Evolutionary conservation across 2,888 invertebrate genomes (phyloP).

Genomic region (Silvanus unidentatus): DNA sequence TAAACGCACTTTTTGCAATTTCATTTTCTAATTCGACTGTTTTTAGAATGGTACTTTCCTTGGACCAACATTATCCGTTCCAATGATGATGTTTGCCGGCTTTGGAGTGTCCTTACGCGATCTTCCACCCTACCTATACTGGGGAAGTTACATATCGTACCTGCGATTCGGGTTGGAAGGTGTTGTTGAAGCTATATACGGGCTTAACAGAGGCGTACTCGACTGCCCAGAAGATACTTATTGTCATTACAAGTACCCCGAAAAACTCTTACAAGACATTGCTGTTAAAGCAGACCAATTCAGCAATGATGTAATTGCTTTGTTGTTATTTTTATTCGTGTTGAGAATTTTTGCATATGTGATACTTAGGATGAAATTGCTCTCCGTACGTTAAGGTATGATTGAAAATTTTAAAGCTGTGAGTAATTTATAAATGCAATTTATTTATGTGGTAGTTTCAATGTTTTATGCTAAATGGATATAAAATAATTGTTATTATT

Average conservation of each 20-base stretch:
- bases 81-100: constrained; percentile 95
- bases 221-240: constrained; percentile 70
- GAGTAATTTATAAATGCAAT: not conserved
- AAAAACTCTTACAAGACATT: constrained; percentile 74
- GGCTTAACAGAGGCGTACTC: constrained; percentile 65
- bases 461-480: not conserved
- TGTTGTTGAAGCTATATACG: constrained; percentile 77
- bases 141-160: constrained; percentile 90
- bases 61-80: constrained; percentile 86
- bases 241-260: constrained; percentile 78
- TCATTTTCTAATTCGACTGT: constrained; percentile 11
- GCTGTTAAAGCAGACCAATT: constrained; percentile 77
- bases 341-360: constrained; percentile 63
- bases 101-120: constrained; percentile 88
- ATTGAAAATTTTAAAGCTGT: not conserved
- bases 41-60: constrained; percentile 89
- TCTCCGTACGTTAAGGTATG: constrained; percentile 55
- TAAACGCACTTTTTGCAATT: constrained; percentile 23
- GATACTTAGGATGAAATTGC: constrained; percentile 72
- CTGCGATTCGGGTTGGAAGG: constrained; percentile 89
- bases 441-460: too few species aligned
- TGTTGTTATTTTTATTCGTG: constrained; percentile 61
- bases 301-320: constrained; percentile 73
- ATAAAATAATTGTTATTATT: constrained; percentile 7
- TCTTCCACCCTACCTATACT: constrained; percentile 77